Percentiles rank a stretch among this genome's conserved stretches.
phyloP scores from a whole-genome alignment of 2,113 vertebrate species.

The Callaeas wilsoni region DNA sequence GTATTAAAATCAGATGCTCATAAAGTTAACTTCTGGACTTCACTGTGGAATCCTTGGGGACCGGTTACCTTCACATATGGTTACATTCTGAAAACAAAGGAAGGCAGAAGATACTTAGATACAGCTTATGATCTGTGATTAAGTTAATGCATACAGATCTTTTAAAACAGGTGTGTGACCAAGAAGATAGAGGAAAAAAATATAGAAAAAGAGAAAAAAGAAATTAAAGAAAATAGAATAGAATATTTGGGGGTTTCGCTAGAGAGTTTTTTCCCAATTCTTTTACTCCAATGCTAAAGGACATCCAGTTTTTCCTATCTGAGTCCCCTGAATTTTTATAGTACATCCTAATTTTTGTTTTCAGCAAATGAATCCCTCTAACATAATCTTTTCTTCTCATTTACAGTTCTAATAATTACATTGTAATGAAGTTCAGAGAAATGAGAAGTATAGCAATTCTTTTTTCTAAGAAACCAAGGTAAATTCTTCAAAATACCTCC shows the following conservation, averaged over 20 bases:
- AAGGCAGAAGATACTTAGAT: background rate
- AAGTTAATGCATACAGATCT: background rate
- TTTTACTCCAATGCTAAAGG: background rate
- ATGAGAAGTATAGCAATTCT: background rate
- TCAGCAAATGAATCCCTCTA: background rate
- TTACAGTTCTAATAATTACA: background rate
- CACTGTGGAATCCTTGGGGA: background rate
- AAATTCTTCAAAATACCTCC: background rate
- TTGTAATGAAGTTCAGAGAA: background rate
- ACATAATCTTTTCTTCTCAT: background rate
- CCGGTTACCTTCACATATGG: background rate
- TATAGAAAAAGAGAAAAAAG: rapidly evolving
- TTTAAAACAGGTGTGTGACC: background rate
- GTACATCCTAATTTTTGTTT: background rate
- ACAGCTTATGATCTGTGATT: background rate
- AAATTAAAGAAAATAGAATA: background rate
- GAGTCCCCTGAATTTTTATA: background rate
- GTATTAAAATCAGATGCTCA: background rate
- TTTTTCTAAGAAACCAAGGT: background rate
- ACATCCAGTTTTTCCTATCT: background rate
- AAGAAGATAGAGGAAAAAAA: background rate
- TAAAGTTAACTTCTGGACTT: background rate
- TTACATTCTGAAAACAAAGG: background rate
- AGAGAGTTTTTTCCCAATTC: background rate
- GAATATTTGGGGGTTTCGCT: background rate